These are phyloP conservation scores for Helicoverpa zea DNA, from an alignment of 1,140 invertebrate genomes.

Conservation along the genomic window DNA sequence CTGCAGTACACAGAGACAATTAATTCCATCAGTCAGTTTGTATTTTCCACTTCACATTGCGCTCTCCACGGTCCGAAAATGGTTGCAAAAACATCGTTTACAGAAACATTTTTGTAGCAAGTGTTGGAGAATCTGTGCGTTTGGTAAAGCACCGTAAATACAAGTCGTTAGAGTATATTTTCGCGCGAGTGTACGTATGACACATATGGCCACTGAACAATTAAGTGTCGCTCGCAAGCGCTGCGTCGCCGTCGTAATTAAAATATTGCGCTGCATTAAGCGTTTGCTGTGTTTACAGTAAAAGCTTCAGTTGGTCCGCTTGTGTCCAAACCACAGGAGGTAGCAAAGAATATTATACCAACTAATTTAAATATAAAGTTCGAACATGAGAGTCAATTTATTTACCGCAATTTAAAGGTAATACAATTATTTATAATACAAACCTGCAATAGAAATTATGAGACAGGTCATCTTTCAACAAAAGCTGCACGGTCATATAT, in stretches of 20 bases:
- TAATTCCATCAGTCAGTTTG: slow-evolving; percentile 16
- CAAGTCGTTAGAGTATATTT: neutral
- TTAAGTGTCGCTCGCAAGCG: slow-evolving; percentile 54
- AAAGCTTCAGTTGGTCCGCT: neutral
- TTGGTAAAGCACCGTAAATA: neutral
- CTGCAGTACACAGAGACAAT: neutral
- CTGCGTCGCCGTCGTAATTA: slow-evolving; percentile 51
- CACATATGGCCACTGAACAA: slow-evolving; percentile 41
- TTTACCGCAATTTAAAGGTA: too few species aligned
- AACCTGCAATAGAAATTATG: too few species aligned
- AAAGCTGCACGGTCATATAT: too few species aligned
- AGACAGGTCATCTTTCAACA: too few species aligned
- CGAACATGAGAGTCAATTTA: too few species aligned
- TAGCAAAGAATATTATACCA: too few species aligned
- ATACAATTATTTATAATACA: too few species aligned
- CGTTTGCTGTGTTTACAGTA: slow-evolving; percentile 47
- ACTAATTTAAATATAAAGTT: too few species aligned
- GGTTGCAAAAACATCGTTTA: neutral
- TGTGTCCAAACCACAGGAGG: neutral
- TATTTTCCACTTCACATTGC: slow-evolving; percentile 19
- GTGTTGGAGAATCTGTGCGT: neutral
- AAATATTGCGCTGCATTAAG: slow-evolving; percentile 58
- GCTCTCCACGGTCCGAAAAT: slow-evolving; percentile 1
- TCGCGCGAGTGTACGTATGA: slow-evolving; percentile 8
- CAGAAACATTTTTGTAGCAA: slow-evolving; percentile 17